A percentile compares a stretch with the other conserved stretches of the same genome.
phyloP scores from a whole-genome alignment of 1,140 invertebrate species.

The Meloidogyne exigua region DNA sequence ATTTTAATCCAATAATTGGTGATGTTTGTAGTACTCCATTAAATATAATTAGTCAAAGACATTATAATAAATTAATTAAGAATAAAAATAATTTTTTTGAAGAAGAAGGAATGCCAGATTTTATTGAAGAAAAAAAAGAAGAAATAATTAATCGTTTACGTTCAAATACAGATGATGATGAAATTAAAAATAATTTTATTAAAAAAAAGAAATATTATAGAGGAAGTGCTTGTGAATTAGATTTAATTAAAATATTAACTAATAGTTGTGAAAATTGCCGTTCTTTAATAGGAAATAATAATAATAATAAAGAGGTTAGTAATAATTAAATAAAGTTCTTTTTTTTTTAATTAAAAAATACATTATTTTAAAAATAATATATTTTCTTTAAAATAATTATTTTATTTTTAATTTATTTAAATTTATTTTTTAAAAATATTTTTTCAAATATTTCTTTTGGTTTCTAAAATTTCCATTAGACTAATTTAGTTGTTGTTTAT shows the following conservation, averaged over 20 bases:
- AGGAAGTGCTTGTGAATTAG: slow-evolving; percentile 14
- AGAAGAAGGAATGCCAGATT: neutral
- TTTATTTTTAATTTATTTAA: no score
- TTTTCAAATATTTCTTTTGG: no score
- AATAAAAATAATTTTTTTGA: neutral
- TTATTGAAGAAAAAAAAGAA: neutral
- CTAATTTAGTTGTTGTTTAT: no score
- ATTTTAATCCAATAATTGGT: slow-evolving; percentile 13
- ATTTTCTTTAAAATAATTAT: no score
- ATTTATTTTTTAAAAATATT: no score
- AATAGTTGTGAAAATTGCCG: slow-evolving; percentile 17
- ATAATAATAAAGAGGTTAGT: slow-evolving; percentile 5
- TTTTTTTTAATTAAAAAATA: no score
- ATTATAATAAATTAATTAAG: neutral
- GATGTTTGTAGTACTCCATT: slow-evolving; percentile 6
- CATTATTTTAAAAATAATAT: no score
- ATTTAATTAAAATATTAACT: slow-evolving; percentile 21
- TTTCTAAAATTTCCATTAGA: no score
- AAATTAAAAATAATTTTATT: neutral
- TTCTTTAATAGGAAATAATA: slow-evolving; percentile 9
- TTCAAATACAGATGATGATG: slow-evolving; percentile 17
- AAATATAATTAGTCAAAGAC: neutral
- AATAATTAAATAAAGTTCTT: no score
- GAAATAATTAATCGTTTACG: slow-evolving; percentile 6
- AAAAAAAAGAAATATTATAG: neutral